Evolutionary conservation across 2,797 vertebrate genomes (phyloP).

Genomic region (Neosilurus mollespiculum): DNA sequence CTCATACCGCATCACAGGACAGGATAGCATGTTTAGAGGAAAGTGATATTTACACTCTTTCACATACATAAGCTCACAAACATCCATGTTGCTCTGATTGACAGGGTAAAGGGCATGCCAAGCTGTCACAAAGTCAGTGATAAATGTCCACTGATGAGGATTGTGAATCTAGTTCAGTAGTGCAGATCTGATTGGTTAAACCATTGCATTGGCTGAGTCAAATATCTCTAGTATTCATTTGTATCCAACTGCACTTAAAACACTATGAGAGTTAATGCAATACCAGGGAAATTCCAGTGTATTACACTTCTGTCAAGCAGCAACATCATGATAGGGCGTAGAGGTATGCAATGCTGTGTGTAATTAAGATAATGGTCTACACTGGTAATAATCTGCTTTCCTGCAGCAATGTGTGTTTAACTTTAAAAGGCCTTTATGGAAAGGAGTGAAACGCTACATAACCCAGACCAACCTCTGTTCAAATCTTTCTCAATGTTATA

Average conservation of each 20-base stretch:
- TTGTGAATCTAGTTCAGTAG: background rate
- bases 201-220: background rate
- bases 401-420: conserved; percentile 2
- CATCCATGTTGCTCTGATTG: background rate
- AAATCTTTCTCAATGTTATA: background rate
- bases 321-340: background rate
- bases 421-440: background rate
- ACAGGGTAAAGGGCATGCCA: background rate
- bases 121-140: background rate
- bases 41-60: background rate
- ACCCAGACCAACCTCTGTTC: background rate
- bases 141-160: background rate
- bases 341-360: background rate
- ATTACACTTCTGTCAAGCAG: background rate
- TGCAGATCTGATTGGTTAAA: conserved; percentile 3
- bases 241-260: background rate
- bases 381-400: conserved; percentile 6
- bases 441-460: background rate
- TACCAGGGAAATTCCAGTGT: background rate
- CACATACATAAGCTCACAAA: background rate
- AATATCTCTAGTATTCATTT: background rate
- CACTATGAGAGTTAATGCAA: background rate
- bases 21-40: background rate
- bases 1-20: background rate
- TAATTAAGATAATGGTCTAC: background rate